phyloP scores from a whole-genome alignment of 2,888 invertebrate genomes.

The Congeria kusceri region DNA sequence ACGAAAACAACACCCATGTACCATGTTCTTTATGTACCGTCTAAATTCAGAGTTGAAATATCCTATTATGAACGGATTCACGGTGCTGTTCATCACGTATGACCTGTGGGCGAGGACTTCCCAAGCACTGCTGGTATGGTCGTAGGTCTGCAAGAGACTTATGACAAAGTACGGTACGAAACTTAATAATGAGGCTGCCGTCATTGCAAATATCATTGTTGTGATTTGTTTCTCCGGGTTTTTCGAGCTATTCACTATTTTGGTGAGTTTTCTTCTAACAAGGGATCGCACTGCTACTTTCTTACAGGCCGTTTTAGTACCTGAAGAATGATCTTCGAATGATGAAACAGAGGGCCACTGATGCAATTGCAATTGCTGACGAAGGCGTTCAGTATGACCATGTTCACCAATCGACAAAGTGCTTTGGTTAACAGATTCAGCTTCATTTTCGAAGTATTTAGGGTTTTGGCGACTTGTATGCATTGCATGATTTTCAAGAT shows the following conservation, averaged over 20 bases:
- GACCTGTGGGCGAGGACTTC: background rate
- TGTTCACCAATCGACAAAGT: too few species aligned
- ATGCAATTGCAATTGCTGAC: too few species aligned
- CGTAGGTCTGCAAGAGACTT: background rate
- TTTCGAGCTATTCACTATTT: background rate
- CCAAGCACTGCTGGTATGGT: background rate
- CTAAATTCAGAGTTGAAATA: background rate
- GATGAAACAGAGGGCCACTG: background rate
- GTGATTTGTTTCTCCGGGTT: background rate
- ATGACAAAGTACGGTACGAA: conserved; percentile 4
- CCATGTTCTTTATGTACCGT: too few species aligned
- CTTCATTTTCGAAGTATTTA: background rate
- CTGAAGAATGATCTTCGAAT: background rate
- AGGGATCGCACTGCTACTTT: too few species aligned
- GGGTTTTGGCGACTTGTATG: too few species aligned
- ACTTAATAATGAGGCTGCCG: background rate
- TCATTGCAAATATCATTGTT: conserved; percentile 2
- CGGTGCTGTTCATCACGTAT: background rate
- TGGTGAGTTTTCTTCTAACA: background rate
- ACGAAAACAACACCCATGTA: too few species aligned
- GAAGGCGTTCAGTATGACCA: too few species aligned
- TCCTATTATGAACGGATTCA: background rate
- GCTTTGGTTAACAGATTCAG: background rate
- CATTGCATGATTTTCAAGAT: background rate
- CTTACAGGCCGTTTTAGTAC: too few species aligned